Evolutionary conservation across 2,113 vertebrate genomes (phyloP).

Genomic region (Halichoerus grypus): DNA sequence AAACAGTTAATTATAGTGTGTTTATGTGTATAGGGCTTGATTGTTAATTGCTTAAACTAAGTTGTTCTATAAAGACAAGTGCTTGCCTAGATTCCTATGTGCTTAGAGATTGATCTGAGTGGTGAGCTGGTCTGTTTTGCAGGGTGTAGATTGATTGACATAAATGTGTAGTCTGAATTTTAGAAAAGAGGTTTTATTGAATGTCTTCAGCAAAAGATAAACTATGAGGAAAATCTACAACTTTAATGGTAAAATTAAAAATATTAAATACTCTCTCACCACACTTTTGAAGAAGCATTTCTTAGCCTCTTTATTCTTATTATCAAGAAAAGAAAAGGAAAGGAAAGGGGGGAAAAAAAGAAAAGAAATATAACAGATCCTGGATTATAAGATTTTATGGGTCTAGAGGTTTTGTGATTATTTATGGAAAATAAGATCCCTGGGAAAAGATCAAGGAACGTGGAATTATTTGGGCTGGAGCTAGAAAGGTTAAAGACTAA

Average conservation of each 20-base stretch:
- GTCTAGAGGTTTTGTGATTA: neutral
- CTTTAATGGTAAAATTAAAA: constrained; percentile 25
- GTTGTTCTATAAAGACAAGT: constrained; percentile 67
- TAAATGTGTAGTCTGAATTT: constrained; percentile 63
- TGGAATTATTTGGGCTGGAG: constrained; percentile 27
- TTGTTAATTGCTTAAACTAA: constrained; percentile 78
- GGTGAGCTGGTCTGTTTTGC: constrained; percentile 37
- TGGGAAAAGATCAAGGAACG: neutral
- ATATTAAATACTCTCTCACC: neutral
- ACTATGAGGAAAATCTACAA: constrained; percentile 7
- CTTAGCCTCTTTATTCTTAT: neutral
- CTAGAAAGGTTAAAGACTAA: neutral
- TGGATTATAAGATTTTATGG: neutral
- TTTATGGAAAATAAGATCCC: constrained; percentile 34
- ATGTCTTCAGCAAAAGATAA: constrained; percentile 51
- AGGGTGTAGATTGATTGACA: constrained; percentile 72
- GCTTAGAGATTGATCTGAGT: constrained; percentile 13
- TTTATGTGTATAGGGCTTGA: constrained; percentile 79
- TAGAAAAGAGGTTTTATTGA: constrained; percentile 40
- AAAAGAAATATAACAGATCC: neutral
- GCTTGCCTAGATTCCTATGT: constrained; percentile 34
- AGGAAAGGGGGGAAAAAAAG: neutral
- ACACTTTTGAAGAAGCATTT: neutral
- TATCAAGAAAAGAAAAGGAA: neutral
- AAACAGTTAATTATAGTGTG: constrained; percentile 78